Evolutionary conservation across 2,113 vertebrate genomes (phyloP).

Genomic region (Tachysurus vachellii): DNA sequence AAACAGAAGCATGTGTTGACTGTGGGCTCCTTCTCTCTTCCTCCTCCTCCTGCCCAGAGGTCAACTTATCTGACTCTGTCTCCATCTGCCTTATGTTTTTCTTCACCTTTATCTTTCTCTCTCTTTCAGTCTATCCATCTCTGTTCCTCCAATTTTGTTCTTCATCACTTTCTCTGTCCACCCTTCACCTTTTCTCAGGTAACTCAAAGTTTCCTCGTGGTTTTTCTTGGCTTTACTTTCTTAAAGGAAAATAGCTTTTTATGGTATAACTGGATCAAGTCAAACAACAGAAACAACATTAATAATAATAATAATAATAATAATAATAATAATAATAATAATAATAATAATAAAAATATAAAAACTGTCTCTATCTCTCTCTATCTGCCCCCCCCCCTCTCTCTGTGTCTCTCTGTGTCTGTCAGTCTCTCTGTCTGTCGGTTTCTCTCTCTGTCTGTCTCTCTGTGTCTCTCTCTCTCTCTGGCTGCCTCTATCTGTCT

Average conservation of each 20-base stretch:
- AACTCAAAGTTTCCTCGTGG: neutral
- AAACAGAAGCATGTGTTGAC: constrained; percentile 59
- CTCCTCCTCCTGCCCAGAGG: constrained; percentile 38
- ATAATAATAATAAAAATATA: neutral
- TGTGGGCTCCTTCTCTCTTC: constrained; percentile 51
- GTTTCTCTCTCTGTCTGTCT: too few relatives aligned
- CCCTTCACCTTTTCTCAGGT: constrained; percentile 19
- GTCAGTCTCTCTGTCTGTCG: too few relatives aligned
- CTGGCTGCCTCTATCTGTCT: too few relatives aligned
- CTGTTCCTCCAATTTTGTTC: neutral
- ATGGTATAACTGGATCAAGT: neutral
- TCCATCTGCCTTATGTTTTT: constrained; percentile 40
- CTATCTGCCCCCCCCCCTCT: too few relatives aligned
- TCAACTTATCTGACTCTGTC: constrained; percentile 32
- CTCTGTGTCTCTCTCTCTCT: too few relatives aligned
- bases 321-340: neutral
- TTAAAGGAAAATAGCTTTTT: neutral
- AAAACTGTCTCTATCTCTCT: neutral
- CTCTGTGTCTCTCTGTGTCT: too few relatives aligned
- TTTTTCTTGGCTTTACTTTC: neutral
- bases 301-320: neutral
- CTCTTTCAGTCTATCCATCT: constrained; percentile 20
- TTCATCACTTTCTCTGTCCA: constrained; percentile 22
- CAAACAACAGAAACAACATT: neutral
- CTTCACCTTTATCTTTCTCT: constrained; percentile 32